These are phyloP conservation scores for Amniataba percoides DNA, from an alignment of 2,797 vertebrate species.

Conservation along the genomic window DNA sequence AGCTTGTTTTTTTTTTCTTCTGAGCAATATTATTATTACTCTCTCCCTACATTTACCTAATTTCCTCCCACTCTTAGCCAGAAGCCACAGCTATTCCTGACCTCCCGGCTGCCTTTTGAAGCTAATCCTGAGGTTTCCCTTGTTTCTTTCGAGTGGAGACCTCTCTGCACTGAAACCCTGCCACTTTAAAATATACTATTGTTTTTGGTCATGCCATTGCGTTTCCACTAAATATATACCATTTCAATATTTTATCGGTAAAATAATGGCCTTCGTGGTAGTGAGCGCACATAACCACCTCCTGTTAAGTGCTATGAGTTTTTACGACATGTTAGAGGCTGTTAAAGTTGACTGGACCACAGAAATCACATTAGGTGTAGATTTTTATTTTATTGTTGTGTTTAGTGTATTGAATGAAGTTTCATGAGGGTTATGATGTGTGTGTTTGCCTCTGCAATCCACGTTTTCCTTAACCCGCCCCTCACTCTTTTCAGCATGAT, in stretches of 20 bases:
- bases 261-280: slow-evolving; percentile 63
- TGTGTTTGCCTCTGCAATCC: slow-evolving; percentile 20
- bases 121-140: slow-evolving; percentile 13
- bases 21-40: not conserved
- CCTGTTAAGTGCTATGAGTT: slow-evolving; percentile 57
- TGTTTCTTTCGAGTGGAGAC: not conserved
- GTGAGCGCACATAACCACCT: slow-evolving; percentile 36
- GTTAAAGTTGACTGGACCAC: slow-evolving; percentile 4
- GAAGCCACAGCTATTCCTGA: slow-evolving; percentile 20
- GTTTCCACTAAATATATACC: slow-evolving; percentile 57
- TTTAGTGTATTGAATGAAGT: not conserved
- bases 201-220: slow-evolving; percentile 42
- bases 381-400: not conserved
- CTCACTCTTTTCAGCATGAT: slow-evolving; percentile 99
- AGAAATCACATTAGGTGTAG: slow-evolving; percentile 11
- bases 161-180: slow-evolving; percentile 24
- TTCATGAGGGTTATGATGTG: slow-evolving; percentile 19
- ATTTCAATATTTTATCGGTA: slow-evolving; percentile 69
- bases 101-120: slow-evolving; percentile 17
- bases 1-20: not conserved
- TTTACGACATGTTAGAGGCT: slow-evolving; percentile 29
- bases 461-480: slow-evolving; percentile 81
- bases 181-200: slow-evolving; percentile 17
- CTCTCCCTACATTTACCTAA: not conserved
- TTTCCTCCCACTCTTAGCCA: slow-evolving; percentile 19